These are phyloP conservation scores for Drosophila pegasa DNA, from an alignment of 2,888 invertebrate genomes.

Conservation along the genomic window DNA sequence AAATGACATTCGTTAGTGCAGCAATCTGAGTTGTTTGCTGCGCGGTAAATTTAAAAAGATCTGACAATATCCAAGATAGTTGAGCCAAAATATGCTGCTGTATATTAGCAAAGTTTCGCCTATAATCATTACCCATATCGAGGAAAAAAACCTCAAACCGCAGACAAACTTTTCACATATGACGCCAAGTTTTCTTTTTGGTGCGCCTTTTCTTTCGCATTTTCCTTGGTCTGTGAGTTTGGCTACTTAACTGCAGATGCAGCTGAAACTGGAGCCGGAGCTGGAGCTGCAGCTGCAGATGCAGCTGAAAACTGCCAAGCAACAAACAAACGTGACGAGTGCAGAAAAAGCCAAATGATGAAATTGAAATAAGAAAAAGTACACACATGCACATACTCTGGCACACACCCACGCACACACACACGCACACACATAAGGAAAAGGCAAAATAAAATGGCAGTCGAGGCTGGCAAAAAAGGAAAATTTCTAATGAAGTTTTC, in stretches of 20 bases:
- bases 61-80: conserved; percentile 53
- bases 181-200: conserved; percentile 70
- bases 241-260: conserved; percentile 74
- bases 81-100: conserved; percentile 27
- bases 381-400: conserved; percentile 11
- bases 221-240: conserved; percentile 46
- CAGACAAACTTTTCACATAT: conserved; percentile 77
- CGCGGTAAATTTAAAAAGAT: conserved; percentile 16
- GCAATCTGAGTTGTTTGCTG: background rate
- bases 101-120: conserved; percentile 64
- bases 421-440: conserved; percentile 17
- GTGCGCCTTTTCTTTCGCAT: conserved; percentile 17
- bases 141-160: conserved; percentile 57
- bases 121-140: conserved; percentile 74
- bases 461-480: conserved; percentile 46
- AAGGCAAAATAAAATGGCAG: conserved; percentile 57
- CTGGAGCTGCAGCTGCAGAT: conserved; percentile 50
- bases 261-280: no score
- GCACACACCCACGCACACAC: conserved; percentile 10
- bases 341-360: conserved; percentile 63
- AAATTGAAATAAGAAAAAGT: conserved; percentile 41
- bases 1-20: background rate
- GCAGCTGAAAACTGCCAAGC: conserved; percentile 34
- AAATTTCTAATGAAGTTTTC: conserved; percentile 80
- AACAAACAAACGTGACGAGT: conserved; percentile 66